These are phyloP conservation scores for Gymnoscelis rufifasciata DNA, from an alignment of 2,888 invertebrate species.

Conservation along the genomic window DNA sequence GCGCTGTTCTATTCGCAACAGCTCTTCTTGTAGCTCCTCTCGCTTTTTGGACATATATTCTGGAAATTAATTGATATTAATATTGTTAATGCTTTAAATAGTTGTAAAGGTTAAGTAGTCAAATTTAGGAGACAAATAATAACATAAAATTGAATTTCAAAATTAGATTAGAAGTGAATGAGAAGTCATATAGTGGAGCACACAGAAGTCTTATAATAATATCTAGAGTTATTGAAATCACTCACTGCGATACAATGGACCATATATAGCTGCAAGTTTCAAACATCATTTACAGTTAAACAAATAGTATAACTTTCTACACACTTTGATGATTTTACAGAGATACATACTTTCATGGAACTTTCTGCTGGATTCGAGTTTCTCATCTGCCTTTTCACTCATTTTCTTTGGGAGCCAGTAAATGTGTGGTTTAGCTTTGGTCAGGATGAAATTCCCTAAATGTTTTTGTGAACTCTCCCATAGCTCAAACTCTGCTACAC, in stretches of 20 bases:
- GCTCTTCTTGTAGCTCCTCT: conserved; percentile 81
- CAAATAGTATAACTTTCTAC: not conserved
- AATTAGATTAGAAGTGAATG: not conserved
- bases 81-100: not conserved
- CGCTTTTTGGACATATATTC: conserved; percentile 82
- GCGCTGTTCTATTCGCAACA: conserved; percentile 81
- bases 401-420: conserved; percentile 92
- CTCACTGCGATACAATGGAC: conserved; percentile 60
- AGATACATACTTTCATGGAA: conserved; percentile 81
- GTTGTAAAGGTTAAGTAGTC: not conserved
- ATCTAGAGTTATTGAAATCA: conserved; percentile 27
- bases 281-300: conserved; percentile 14
- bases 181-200: not conserved
- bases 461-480: conserved; percentile 89
- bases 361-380: conserved; percentile 81
- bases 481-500: conserved; percentile 91
- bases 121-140: not conserved
- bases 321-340: no score
- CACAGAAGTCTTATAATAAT: not conserved
- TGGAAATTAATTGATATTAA: conserved; percentile 35
- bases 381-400: conserved; percentile 83
- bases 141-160: not conserved
- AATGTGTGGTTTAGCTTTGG: conserved; percentile 90
- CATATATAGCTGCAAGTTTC: conserved; percentile 56
- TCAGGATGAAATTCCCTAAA: conserved; percentile 90